A percentile compares a stretch with the other conserved stretches of the same genome.
Conservation (phyloP, 2,797 vertebrate genomes). For the Enteromius radiatus region DNA sequence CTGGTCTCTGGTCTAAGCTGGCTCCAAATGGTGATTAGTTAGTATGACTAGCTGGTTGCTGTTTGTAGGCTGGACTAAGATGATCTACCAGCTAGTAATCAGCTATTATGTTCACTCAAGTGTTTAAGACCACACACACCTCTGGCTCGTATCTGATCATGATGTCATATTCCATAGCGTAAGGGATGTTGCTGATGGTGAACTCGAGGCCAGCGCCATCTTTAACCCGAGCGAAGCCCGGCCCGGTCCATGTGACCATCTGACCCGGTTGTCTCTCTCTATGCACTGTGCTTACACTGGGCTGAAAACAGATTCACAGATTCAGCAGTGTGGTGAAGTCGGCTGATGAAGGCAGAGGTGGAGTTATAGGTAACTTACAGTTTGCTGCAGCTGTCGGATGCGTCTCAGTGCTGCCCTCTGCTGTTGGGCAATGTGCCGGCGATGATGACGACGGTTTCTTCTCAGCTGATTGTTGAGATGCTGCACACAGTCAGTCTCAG, state of each 20-base stretch:
- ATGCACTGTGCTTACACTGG: conserved; percentile 74
- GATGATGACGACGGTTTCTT: conserved; percentile 75
- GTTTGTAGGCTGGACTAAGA: not conserved
- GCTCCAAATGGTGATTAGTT: not conserved
- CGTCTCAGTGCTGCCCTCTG: conserved; percentile 73
- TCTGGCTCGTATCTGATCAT: conserved; percentile 87
- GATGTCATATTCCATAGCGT: conserved; percentile 88
- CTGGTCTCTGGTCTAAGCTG: not conserved
- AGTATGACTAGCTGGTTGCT: not conserved
- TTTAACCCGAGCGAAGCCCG: conserved; percentile 83
- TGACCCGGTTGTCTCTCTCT: conserved; percentile 69
- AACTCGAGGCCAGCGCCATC: conserved; percentile 87
- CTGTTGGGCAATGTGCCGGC: conserved; percentile 65
- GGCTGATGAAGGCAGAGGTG: not conserved
- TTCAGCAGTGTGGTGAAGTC: conserved; percentile 8
- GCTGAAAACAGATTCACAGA: conserved; percentile 69
- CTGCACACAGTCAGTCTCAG: conserved; percentile 81
- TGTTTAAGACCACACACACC: conserved; percentile 68
- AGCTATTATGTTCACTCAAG: not conserved
- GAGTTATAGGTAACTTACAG: conserved; percentile 66
- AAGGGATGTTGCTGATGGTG: conserved; percentile 80
- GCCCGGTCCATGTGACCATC: conserved; percentile 84
- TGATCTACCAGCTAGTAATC: not conserved
- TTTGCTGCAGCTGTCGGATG: conserved; percentile 81
- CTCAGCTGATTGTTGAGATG: conserved; percentile 77